phyloP scores from a whole-genome alignment of 1,140 invertebrate genomes.

The Drosophila prosaltans region DNA sequence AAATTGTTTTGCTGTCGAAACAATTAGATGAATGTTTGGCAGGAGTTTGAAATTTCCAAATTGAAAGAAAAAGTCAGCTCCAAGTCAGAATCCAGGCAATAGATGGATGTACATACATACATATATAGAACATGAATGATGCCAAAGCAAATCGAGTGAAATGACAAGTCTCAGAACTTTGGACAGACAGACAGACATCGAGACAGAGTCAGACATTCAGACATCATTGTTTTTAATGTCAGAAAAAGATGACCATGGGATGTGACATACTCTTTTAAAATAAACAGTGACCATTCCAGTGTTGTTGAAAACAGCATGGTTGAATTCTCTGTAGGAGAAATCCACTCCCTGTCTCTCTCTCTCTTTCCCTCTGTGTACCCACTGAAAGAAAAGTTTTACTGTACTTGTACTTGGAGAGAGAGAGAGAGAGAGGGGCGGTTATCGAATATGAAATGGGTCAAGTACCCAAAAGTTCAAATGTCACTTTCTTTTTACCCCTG shows the following conservation, averaged over 20 bases:
- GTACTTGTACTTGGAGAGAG: too few species aligned
- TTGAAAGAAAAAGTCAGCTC: not conserved
- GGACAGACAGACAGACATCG: not conserved
- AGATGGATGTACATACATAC: not conserved
- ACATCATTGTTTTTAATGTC: not conserved
- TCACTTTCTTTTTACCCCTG: too few species aligned
- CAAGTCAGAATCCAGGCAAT: conserved; percentile 16
- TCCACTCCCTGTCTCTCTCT: too few species aligned
- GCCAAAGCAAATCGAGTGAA: conserved; percentile 8
- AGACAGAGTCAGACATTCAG: not conserved
- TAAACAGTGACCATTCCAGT: too few species aligned
- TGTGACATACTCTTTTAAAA: not conserved
- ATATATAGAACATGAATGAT: not conserved
- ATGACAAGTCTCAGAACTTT: conserved; percentile 1
- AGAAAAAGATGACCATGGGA: not conserved
- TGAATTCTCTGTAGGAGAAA: too few species aligned
- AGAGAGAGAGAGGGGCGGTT: too few species aligned
- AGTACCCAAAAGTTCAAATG: too few species aligned
- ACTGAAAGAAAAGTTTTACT: too few species aligned
- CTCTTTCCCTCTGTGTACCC: too few species aligned
- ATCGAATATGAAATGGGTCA: too few species aligned
- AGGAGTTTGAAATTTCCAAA: not conserved
- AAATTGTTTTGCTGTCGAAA: conserved; percentile 53
- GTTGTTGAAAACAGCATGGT: too few species aligned
- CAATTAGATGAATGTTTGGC: conserved; percentile 50